phyloP scores from a whole-genome alignment of 2,888 invertebrate genomes.

The Chrysolina americana region DNA sequence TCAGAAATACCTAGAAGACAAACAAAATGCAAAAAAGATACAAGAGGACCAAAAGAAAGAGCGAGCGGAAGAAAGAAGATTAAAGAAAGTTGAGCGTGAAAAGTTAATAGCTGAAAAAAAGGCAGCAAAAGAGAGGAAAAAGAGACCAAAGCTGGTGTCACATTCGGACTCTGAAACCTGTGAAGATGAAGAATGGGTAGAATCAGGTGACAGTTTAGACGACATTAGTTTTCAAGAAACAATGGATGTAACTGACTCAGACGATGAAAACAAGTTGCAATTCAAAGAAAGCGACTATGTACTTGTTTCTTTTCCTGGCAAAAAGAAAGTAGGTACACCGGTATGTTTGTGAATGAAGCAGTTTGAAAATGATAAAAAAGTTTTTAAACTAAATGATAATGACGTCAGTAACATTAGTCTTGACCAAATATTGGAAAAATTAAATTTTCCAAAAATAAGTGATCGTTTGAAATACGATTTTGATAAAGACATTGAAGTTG shows the following conservation, averaged over 20 bases:
- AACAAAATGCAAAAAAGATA: too few relatives aligned
- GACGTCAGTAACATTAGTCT: slow-evolving; percentile 8
- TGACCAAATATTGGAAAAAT: slow-evolving; percentile 20
- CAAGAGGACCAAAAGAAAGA: too few relatives aligned
- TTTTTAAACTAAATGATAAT: slow-evolving; percentile 13
- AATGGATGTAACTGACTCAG: slow-evolving; percentile 12
- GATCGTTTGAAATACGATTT: slow-evolving; percentile 21
- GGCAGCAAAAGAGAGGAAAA: too few relatives aligned
- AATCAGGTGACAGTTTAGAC: too few relatives aligned
- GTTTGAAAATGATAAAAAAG: slow-evolving; percentile 18
- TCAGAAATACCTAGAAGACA: too few relatives aligned
- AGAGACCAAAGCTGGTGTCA: too few relatives aligned
- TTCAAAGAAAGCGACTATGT: slow-evolving; percentile 17
- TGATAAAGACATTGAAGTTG: slow-evolving; percentile 16
- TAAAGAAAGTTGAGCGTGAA: too few relatives aligned
- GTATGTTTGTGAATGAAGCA: slow-evolving; percentile 13
- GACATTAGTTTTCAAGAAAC: slow-evolving; percentile 13
- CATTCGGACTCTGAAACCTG: too few relatives aligned
- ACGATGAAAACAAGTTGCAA: slow-evolving; percentile 13
- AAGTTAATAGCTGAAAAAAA: too few relatives aligned
- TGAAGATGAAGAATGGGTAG: too few relatives aligned
- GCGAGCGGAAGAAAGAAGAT: too few relatives aligned
- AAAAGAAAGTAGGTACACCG: slow-evolving; percentile 11
- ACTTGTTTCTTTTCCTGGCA: slow-evolving; percentile 19
- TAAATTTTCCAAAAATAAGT: slow-evolving; percentile 8